Evolutionary conservation across 2,113 vertebrate genomes (phyloP), one percentile per base, ranked within the genome.

Genomic region (Mola mola): DNA sequence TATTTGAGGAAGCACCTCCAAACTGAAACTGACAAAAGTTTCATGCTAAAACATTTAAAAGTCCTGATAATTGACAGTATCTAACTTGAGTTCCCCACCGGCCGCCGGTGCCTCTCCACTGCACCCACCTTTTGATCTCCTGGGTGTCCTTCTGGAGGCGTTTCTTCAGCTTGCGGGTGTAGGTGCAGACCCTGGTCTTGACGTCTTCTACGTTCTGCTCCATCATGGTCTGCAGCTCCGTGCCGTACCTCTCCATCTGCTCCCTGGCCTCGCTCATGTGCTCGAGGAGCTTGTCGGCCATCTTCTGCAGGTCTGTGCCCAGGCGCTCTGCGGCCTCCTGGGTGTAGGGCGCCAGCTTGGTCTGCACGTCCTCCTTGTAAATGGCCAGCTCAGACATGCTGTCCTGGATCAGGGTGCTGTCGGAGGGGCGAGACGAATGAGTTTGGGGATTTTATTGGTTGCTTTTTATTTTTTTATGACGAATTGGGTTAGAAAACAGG

Each of bases 91-190:
- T n/a, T n/a, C n/a, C n/a, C n/a, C n/a, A n/a, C n/a, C n/a, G n/a
- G n/a, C n/a, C n/a, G n/a, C n/a, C n/a, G n/a, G n/a, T n/a, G n/a
- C n/a, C 11, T 16, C n/a, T 33, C 43, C 36, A 10, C 63, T 2
- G 29, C 44, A 7, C 88, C 82, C 62, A 93, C 92, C 37, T 86
- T 48, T 85, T 88, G 67, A 93, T 87, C 8, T 92, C 89, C 60
- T 89, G 34, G 0, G 78, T 58, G 74, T 94, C 93, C 70, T 93
- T 93, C 75, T 1, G 51, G 42, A 94, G 69, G 36, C 92, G 89
- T 62, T 93, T 94, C 79, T 80, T 92, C 75, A 94, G 20, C 73
- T 94, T 94, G 64, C 86, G 89, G 53, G 62, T 41, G 71, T 91
- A 93, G 58, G 84, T 5, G 51, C 8, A 36, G 9, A 90, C 10